Evolutionary conservation across 2,888 invertebrate genomes (phyloP).

Genomic region (Ennomos erosarius): DNA sequence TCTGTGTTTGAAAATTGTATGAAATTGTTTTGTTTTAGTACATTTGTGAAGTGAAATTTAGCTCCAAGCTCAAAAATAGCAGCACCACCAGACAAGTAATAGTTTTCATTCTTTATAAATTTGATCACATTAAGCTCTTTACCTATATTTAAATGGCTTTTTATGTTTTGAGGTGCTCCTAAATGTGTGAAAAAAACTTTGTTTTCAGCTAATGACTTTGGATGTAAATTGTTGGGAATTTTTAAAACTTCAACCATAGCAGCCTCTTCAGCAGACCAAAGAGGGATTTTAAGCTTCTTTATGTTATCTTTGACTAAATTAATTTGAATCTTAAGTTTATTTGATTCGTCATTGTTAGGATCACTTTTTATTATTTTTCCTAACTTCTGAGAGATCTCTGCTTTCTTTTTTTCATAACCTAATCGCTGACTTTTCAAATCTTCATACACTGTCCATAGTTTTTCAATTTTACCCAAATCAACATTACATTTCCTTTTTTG

Average conservation of each 20-base stretch:
- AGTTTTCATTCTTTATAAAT: constrained; percentile 84
- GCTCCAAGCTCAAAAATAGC: constrained; percentile 89
- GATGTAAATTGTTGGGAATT: constrained; percentile 89
- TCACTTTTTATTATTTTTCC: constrained; percentile 67
- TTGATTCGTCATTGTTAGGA: constrained; percentile 67
- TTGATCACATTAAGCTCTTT: constrained; percentile 80
- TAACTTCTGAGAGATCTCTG: constrained; percentile 71
- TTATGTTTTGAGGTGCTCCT: constrained; percentile 59
- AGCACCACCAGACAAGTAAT: constrained; percentile 88
- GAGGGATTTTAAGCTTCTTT: constrained; percentile 85
- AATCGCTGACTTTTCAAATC: constrained; percentile 79
- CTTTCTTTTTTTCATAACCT: constrained; percentile 80
- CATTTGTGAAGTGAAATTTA: constrained; percentile 79
- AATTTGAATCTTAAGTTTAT: constrained; percentile 84
- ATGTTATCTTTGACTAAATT: constrained; percentile 86
- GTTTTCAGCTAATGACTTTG: constrained; percentile 83
- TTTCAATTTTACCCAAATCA: constrained; percentile 83
- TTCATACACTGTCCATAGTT: constrained; percentile 87
- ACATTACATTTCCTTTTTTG: constrained; percentile 80
- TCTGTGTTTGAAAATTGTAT: constrained; percentile 90
- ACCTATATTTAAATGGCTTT: constrained; percentile 85
- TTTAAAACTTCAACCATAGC: constrained; percentile 87
- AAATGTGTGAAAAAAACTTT: constrained; percentile 60
- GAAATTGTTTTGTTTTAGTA: constrained; percentile 79
- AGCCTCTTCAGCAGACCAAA: constrained; percentile 91